These are phyloP conservation scores for Porites divaricata DNA, from an alignment of 92 coral and sea anemone species.

Conservation along the genomic window DNA sequence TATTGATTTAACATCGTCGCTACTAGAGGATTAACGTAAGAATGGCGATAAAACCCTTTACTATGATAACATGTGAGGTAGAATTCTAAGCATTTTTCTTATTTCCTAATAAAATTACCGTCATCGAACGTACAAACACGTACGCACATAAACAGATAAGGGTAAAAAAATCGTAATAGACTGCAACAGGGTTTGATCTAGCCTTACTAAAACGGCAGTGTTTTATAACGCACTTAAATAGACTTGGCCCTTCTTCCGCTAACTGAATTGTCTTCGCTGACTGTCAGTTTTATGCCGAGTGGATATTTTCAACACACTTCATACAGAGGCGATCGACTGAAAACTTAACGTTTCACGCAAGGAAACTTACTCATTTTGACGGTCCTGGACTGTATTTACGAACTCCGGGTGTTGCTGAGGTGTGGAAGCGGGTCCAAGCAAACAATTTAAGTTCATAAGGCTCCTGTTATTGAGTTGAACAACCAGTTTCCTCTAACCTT, in stretches of 20 bases:
- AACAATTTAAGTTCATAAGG: conserved; percentile 37
- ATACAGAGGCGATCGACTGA: conserved; percentile 1
- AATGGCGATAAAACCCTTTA: neutral
- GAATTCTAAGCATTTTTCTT: conserved; percentile 34
- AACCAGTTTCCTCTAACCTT: conserved; percentile 32
- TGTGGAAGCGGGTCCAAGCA: conserved; percentile 34
- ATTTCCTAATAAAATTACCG: neutral
- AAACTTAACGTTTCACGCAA: conserved; percentile 30
- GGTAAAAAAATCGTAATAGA: neutral
- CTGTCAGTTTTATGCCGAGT: neutral
- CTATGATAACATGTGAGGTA: conserved; percentile 14
- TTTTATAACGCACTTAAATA: neutral
- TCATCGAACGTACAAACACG: conserved; percentile 2
- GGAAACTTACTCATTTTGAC: conserved; percentile 45
- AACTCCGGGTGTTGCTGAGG: conserved; percentile 7
- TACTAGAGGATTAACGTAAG: conserved; percentile 20
- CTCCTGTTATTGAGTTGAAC: conserved; percentile 12
- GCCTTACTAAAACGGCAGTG: neutral
- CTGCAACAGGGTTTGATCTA: neutral
- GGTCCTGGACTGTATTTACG: conserved; percentile 20
- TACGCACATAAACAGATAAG: neutral
- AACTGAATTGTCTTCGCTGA: neutral
- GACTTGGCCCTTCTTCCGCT: conserved; percentile 18
- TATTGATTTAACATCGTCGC: conserved; percentile 3
- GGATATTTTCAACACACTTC: conserved; percentile 9